Evolutionary conservation across 2,888 invertebrate genomes (phyloP), one percentile per base, ranked within the genome.

Genomic region (Autographa pulchrina): DNA sequence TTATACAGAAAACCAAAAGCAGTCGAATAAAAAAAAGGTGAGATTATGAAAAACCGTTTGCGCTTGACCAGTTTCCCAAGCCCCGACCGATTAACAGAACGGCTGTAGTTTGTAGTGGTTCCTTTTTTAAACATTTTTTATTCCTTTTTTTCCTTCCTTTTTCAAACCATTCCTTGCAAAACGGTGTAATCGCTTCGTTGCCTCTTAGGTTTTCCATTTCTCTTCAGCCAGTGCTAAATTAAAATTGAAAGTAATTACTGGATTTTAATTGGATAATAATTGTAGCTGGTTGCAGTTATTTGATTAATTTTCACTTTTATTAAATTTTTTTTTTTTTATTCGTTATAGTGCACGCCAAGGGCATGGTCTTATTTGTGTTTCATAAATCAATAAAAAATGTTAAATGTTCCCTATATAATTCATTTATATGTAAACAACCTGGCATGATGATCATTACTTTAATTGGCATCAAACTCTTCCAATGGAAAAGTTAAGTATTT

Each of bases 111-210:
- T 68, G 31, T 68, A 71, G 60, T 60, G 25, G 54, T 65, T 66
- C 4, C 38, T 73, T 72, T 69, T 73, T 72, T 62, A 58, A 65
- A 70, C 68, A 48, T 73, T 79, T 71, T 68, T 41, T 11, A 0
- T 5, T 20, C 18, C 14, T n/a, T 65, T 68, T 78, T 74, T 78
- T 63, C 65, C 9, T 35, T 25, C 38, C 67, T 75, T 71, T 81
- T 68, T 58, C 68, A 64, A 48, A 25, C 65, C 68, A 79, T 83
- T 79, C 75, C 72, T 75, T 75, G 67, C 79, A 75, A 74, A 77
- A 80, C 71, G 76, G 70, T 76, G 78, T 76, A 83, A 83, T 83
- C 84, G 84, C 78, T 85, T 82, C 78, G 75, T 75, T 73, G 75
- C 73, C 72, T 68, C 77, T 58, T 58, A 63, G 64, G 62, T 70